A percentile compares a stretch with the other conserved stretches of the same genome.
phyloP scores from a whole-genome alignment of 37 sponge, comb jelly and placozoan species.

The Ianthella basta region DNA sequence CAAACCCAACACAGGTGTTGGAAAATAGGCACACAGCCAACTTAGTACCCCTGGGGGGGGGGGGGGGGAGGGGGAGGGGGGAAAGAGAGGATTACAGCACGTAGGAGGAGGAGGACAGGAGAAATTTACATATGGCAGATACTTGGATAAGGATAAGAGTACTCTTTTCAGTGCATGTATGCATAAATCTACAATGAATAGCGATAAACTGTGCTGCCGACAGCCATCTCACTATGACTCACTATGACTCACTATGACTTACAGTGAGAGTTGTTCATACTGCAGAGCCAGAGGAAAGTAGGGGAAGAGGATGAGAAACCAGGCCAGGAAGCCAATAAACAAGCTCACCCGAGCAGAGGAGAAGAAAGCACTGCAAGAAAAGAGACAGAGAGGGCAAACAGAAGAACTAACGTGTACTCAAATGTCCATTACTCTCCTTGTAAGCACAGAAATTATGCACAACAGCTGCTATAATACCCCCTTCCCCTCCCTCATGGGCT shows the following conservation, averaged over 20 bases:
- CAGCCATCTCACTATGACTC: neutral
- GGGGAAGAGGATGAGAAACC: constrained; percentile 78
- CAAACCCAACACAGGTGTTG: constrained; percentile 86
- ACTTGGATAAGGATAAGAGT: no score
- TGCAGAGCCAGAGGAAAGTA: constrained; percentile 50
- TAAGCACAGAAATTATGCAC: neutral
- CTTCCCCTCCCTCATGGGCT: no score
- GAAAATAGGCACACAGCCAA: constrained; percentile 71
- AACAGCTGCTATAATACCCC: no score
- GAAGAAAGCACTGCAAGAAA: constrained; percentile 79
- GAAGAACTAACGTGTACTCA: neutral
- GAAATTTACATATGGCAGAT: no score
- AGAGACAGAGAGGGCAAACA: neutral
- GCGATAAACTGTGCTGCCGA: no score
- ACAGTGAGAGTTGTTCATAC: constrained; percentile 42
- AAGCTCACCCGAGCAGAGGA: constrained; percentile 75
- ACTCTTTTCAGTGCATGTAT: no score
- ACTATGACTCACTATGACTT: constrained; percentile 40
- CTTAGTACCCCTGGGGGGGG: constrained; percentile 53
- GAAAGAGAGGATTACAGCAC: no score
- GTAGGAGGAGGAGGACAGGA: no score
- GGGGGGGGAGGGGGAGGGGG: neutral
- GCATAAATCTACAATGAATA: no score
- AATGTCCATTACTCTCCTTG: neutral
- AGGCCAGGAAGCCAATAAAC: constrained; percentile 68